Evolutionary conservation across 2,888 invertebrate species (phyloP).

Genomic region (Caenorhabditis zanzibari): DNA sequence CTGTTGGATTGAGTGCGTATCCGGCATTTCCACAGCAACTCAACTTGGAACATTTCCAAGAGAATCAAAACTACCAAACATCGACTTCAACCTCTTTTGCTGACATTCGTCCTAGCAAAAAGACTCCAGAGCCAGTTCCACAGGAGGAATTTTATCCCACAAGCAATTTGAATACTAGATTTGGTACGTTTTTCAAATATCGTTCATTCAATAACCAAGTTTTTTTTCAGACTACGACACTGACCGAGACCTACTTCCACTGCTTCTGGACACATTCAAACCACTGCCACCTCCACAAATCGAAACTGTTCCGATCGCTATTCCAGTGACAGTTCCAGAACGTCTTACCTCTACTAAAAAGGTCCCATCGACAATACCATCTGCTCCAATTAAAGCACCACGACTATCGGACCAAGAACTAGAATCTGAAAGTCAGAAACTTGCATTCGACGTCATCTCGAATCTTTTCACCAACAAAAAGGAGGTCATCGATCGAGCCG

Average conservation of each 20-base stretch:
- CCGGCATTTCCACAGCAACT: constrained; percentile 40
- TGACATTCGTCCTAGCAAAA: too few species aligned
- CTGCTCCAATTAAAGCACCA: constrained; percentile 44
- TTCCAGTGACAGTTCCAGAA: constrained; percentile 38
- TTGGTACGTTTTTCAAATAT: constrained; percentile 6
- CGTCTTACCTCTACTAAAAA: constrained; percentile 38
- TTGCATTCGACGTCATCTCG: constrained; percentile 54
- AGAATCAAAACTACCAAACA: constrained; percentile 14
- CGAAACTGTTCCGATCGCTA: neutral
- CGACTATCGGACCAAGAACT: constrained; percentile 53
- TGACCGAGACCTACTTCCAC: constrained; percentile 29
- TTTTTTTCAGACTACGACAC: constrained; percentile 33
- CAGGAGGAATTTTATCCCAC: constrained; percentile 5
- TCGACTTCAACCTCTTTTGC: neutral
- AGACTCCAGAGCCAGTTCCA: neutral
- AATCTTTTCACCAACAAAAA: constrained; percentile 50
- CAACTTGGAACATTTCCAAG: constrained; percentile 12
- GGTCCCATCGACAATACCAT: neutral
- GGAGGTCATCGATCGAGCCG: constrained; percentile 46
- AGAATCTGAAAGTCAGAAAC: constrained; percentile 43
- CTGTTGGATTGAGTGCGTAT: constrained; percentile 17
- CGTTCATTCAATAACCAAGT: neutral
- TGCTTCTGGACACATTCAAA: constrained; percentile 54
- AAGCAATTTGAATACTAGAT: constrained; percentile 4
- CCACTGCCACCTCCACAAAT: constrained; percentile 36